These are phyloP conservation scores for Drosophila watanabei DNA, from an alignment of 1,140 invertebrate genomes.

Conservation along the genomic window DNA sequence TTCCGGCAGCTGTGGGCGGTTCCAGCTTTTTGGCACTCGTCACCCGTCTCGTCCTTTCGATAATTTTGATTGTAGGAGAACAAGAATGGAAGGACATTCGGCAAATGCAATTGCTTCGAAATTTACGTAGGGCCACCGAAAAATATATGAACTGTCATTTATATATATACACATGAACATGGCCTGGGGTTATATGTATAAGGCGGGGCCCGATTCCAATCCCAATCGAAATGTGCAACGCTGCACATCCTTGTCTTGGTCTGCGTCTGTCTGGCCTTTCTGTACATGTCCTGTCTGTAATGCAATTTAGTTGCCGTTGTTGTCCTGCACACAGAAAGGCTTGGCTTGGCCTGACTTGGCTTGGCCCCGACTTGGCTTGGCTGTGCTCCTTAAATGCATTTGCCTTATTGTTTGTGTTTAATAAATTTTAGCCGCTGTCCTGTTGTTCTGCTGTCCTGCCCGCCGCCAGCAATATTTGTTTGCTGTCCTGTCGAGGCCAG, in stretches of 20 bases:
- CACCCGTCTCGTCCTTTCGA: constrained; percentile 16
- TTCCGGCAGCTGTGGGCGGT: constrained; percentile 84
- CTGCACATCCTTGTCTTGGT: constrained; percentile 72
- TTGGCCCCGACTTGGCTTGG: constrained; percentile 35
- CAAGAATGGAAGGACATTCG: constrained; percentile 21
- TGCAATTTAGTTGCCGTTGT: constrained; percentile 83
- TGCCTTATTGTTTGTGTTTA: constrained; percentile 84
- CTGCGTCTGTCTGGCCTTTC: constrained; percentile 20
- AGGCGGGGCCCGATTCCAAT: constrained; percentile 44
- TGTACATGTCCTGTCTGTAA: constrained; percentile 66
- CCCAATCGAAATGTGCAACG: constrained; percentile 79
- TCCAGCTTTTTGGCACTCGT: constrained; percentile 64
- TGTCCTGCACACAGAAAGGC: constrained; percentile 36
- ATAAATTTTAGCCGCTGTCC: constrained; percentile 80
- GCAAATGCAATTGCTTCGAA: constrained; percentile 67
- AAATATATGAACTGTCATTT: constrained; percentile 66
- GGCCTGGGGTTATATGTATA: constrained; percentile 11
- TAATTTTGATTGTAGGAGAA: constrained; percentile 49
- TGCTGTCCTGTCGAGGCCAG: constrained; percentile 69
- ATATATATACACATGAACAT: constrained; percentile 4
- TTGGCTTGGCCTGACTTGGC: constrained; percentile 24
- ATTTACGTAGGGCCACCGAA: constrained; percentile 61
- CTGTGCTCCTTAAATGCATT: constrained; percentile 75
- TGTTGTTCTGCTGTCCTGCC: constrained; percentile 48
- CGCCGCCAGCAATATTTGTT: constrained; percentile 76